Evolutionary conservation across 1,140 invertebrate species (phyloP).

Genomic region (Venturia canescens): DNA sequence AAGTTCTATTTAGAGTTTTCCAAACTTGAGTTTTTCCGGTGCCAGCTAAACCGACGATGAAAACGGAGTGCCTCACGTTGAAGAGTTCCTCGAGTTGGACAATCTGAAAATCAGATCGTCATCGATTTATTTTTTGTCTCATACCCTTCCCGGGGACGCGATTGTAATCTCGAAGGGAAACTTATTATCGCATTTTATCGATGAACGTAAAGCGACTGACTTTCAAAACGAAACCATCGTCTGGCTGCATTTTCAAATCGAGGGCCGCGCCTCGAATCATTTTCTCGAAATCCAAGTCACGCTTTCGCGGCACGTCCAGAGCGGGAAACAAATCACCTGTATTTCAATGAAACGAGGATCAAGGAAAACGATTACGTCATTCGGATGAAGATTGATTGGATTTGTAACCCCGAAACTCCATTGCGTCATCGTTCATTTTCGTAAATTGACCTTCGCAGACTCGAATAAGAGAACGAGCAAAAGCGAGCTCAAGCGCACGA

Average conservation of each 20-base stretch:
- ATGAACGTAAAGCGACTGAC: slow-evolving; percentile 66
- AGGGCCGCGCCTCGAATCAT: slow-evolving; percentile 85
- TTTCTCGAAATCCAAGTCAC: slow-evolving; percentile 91
- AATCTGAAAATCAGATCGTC: slow-evolving; percentile 77
- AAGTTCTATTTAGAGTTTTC: slow-evolving; percentile 92
- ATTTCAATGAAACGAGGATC: background rate
- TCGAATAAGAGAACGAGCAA: too few species aligned
- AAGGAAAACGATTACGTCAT: slow-evolving; percentile 6
- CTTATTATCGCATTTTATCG: slow-evolving; percentile 23
- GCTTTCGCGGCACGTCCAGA: slow-evolving; percentile 90
- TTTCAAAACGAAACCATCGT: slow-evolving; percentile 92
- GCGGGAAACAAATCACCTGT: slow-evolving; percentile 90
- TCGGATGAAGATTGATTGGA: background rate
- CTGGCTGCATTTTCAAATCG: slow-evolving; percentile 92
- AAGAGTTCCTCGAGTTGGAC: slow-evolving; percentile 95
- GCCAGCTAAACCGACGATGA: slow-evolving; percentile 94
- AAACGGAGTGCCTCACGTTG: slow-evolving; percentile 96
- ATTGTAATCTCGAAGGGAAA: slow-evolving; percentile 3
- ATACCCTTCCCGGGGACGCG: background rate
- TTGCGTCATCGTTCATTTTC: too few species aligned
- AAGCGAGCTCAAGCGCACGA: too few species aligned
- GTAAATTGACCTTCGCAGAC: too few species aligned
- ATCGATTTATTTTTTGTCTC: background rate
- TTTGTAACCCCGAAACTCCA: background rate
- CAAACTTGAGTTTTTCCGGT: slow-evolving; percentile 96